Percentiles rank a stretch among this genome's conserved stretches.
phyloP scores from a whole-genome alignment of 2,888 invertebrate species.

The Tetranychus truncatus region DNA sequence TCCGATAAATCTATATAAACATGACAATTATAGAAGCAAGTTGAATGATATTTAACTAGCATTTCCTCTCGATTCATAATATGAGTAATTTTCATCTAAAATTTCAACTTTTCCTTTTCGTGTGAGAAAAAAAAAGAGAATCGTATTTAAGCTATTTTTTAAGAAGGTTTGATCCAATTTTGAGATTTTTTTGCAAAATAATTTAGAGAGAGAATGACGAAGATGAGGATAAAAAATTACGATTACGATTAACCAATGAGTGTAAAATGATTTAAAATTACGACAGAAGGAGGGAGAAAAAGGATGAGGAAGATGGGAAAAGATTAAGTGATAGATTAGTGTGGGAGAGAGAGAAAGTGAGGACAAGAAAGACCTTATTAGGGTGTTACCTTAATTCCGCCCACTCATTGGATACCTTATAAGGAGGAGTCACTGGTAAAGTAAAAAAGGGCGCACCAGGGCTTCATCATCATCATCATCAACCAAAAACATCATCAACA shows the following conservation, averaged over 20 bases:
- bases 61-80: neutral
- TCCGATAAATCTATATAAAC: neutral
- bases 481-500: neutral
- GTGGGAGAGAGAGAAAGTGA: neutral
- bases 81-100: neutral
- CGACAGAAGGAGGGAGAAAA: neutral
- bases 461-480: neutral
- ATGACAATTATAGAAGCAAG: neutral
- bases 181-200: neutral
- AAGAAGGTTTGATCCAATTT: neutral
- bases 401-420: conserved; percentile 1
- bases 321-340: neutral
- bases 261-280: neutral
- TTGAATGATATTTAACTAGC: neutral
- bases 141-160: neutral
- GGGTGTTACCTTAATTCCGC: neutral
- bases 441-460: neutral
- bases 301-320: neutral
- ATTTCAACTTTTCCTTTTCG: neutral
- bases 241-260: neutral
- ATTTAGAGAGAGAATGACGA: neutral
- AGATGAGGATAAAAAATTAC: neutral
- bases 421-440: neutral
- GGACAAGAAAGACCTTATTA: neutral
- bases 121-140: neutral